Evolutionary conservation across 2,113 vertebrate species (phyloP).

Genomic region (Nipponia nippon): DNA sequence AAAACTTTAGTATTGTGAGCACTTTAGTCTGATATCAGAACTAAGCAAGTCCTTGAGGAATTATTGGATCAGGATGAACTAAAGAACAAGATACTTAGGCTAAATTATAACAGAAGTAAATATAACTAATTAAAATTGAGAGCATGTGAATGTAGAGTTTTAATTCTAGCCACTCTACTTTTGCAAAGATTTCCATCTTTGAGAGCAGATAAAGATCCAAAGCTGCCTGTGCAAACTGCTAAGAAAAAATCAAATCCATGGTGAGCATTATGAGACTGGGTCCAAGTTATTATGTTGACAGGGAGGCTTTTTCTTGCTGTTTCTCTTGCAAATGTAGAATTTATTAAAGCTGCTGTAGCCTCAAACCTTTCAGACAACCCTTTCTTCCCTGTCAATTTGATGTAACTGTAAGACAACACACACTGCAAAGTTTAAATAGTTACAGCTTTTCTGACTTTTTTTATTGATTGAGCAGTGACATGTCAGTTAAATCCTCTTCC

Average conservation of each 20-base stretch:
- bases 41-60: background rate
- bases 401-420: background rate
- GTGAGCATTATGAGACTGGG: background rate
- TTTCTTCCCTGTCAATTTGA: background rate
- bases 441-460: slow-evolving; percentile 21
- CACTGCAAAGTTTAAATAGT: background rate
- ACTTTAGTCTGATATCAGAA: background rate
- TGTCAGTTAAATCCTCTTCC: background rate
- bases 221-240: background rate
- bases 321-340: background rate
- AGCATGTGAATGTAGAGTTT: background rate
- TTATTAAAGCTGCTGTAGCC: background rate
- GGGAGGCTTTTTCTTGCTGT: background rate
- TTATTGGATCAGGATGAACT: background rate
- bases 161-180: background rate
- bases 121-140: background rate
- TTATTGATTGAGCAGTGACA: slow-evolving; percentile 30
- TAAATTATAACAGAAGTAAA: background rate
- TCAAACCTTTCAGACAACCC: background rate
- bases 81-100: background rate
- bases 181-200: background rate
- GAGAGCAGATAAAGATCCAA: background rate
- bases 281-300: background rate
- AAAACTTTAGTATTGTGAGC: background rate
- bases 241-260: background rate